A percentile compares a stretch with the other conserved stretches of the same genome.
phyloP scores from a whole-genome alignment of 2,888 invertebrate species.

The Drosophila tanythrix region DNA sequence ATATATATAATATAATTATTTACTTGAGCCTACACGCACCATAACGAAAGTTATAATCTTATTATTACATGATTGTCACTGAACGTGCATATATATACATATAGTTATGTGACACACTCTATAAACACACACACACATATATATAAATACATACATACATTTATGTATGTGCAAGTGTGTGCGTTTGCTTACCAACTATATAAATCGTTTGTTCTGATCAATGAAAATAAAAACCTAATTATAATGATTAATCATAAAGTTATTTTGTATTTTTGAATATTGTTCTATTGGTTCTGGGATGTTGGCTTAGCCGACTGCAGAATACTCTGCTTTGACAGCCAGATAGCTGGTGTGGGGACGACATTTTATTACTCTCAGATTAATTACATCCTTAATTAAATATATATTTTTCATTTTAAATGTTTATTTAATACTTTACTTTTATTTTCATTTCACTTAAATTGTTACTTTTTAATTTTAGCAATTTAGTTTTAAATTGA shows the following conservation, averaged over 20 bases:
- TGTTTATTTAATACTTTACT: neutral
- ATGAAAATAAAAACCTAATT: constrained; percentile 67
- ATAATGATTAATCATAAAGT: constrained; percentile 34
- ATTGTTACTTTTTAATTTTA: neutral
- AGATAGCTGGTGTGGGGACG: neutral
- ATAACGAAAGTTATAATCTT: constrained; percentile 17
- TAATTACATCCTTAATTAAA: neutral
- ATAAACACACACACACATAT: neutral
- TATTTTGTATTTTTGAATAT: neutral
- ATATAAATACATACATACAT: neutral
- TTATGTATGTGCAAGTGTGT: neutral
- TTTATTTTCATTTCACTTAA: neutral
- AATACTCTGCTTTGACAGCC: neutral
- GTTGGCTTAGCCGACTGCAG: neutral
- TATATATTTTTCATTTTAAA: neutral
- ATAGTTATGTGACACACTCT: neutral
- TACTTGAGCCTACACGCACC: constrained; percentile 14
- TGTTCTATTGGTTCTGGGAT: too few relatives aligned
- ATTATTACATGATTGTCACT: neutral
- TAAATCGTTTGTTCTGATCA: constrained; percentile 66
- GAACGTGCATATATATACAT: neutral
- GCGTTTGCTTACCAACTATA: constrained; percentile 27
- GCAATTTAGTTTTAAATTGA: neutral
- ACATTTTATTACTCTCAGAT: neutral
- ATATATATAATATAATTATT: neutral